These are phyloP conservation scores for Clarias magur DNA, from an alignment of 2,113 vertebrate genomes.

Conservation along the genomic window DNA sequence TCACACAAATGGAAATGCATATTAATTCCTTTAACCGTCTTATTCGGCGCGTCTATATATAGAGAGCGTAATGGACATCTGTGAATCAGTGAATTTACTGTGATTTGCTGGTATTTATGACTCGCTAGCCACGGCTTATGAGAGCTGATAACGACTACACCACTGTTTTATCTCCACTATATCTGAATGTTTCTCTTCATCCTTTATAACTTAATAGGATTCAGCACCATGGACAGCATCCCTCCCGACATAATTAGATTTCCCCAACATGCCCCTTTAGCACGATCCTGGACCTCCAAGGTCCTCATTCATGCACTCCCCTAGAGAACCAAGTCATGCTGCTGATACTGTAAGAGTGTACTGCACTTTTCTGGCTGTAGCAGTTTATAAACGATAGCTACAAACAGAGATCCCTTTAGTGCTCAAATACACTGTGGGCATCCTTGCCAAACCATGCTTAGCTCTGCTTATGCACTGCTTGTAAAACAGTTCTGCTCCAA, in stretches of 20 bases:
- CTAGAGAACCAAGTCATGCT: neutral
- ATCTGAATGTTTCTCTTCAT: too few species aligned
- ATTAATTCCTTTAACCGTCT: neutral
- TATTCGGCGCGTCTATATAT: neutral
- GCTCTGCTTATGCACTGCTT: neutral
- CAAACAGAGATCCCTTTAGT: neutral
- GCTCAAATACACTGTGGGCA: neutral
- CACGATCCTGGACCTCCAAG: slow-evolving; percentile 9
- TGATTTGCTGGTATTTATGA: neutral
- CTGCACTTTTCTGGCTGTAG: slow-evolving; percentile 6
- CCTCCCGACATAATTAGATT: neutral
- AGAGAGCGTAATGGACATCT: neutral
- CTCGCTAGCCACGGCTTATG: neutral
- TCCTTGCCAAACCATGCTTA: neutral
- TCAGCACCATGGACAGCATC: slow-evolving; percentile 51
- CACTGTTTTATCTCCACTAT: neutral
- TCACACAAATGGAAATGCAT: neutral
- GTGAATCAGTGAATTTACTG: neutral
- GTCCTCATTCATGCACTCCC: slow-evolving; percentile 10
- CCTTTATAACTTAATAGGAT: slow-evolving; percentile 1
- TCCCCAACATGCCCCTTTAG: neutral
- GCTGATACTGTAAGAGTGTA: neutral
- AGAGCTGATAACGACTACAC: neutral
- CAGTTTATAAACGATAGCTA: neutral
- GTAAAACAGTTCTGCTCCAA: neutral